Percentiles rank a stretch among this genome's conserved stretches.
Conservation (phyloP, 2,797 vertebrate genomes). For the Gymnothorax javanicus region DNA sequence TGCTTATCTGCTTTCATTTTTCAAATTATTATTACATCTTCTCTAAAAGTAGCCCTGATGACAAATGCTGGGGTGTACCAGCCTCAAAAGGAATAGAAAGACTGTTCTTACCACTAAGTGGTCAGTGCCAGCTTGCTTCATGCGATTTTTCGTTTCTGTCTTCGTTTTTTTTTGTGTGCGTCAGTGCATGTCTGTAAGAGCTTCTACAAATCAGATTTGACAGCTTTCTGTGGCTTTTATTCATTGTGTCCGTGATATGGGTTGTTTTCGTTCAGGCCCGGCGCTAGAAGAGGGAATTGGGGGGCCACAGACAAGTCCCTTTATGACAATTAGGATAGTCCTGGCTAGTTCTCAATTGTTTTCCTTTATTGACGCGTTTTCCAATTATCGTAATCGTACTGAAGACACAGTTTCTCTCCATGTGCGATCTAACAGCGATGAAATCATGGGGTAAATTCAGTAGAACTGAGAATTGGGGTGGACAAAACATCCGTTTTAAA, state of each 20-base stretch:
- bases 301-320: no score
- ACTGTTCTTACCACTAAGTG: neutral
- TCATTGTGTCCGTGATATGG: neutral
- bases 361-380: no score
- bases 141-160: neutral
- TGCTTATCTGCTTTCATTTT: conserved; percentile 7
- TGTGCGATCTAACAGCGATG: no score
- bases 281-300: no score
- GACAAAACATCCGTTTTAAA: no score
- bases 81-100: conserved; percentile 9
- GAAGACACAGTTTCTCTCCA: no score
- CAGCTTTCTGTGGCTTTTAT: neutral
- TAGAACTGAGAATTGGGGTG: no score
- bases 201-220: neutral
- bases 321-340: no score
- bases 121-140: neutral
- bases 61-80: neutral
- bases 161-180: neutral
- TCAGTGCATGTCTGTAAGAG: neutral
- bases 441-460: no score
- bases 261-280: neutral
- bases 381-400: no score
- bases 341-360: no score
- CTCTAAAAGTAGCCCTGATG: neutral
- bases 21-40: neutral